Percentiles rank a stretch among this genome's conserved stretches.
Evolutionary conservation across 2,797 vertebrate genomes (phyloP).

Genomic region (Babyrousa celebensis): DNA sequence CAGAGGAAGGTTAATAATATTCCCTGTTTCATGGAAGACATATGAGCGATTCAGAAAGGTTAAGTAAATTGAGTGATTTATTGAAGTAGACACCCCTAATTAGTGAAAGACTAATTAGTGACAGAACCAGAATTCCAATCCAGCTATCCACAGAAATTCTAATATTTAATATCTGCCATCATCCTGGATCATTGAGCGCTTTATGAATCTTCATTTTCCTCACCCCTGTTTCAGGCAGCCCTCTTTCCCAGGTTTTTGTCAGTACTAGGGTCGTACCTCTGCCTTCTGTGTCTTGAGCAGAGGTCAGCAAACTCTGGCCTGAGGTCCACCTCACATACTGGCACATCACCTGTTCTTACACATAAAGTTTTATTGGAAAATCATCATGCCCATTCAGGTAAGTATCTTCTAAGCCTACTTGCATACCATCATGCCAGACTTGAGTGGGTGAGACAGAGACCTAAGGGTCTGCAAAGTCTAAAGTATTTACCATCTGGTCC

Average conservation of each 20-base stretch:
- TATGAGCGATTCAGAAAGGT: background rate
- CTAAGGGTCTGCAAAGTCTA: background rate
- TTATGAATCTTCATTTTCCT: background rate
- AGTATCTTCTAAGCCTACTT: background rate
- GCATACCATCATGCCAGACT: background rate
- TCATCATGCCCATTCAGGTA: background rate
- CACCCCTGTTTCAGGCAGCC: background rate
- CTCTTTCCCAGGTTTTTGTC: background rate
- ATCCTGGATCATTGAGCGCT: background rate
- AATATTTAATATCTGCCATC: background rate
- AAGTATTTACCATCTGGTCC: background rate
- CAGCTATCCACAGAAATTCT: background rate
- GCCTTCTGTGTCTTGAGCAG: background rate
- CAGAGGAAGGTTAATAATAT: background rate
- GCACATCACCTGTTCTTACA: background rate
- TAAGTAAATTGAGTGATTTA: background rate
- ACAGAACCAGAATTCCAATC: background rate
- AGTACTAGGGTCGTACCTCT: background rate
- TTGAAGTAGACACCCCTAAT: background rate
- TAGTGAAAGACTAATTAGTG: background rate
- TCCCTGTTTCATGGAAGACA: background rate
- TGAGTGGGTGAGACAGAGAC: background rate
- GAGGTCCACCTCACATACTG: background rate
- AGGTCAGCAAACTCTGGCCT: background rate
- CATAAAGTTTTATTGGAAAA: slow-evolving; percentile 59